Base-by-base conservation (phyloP, 1,140 invertebrate species). In the Paralvinella palmiformis region DNA sequence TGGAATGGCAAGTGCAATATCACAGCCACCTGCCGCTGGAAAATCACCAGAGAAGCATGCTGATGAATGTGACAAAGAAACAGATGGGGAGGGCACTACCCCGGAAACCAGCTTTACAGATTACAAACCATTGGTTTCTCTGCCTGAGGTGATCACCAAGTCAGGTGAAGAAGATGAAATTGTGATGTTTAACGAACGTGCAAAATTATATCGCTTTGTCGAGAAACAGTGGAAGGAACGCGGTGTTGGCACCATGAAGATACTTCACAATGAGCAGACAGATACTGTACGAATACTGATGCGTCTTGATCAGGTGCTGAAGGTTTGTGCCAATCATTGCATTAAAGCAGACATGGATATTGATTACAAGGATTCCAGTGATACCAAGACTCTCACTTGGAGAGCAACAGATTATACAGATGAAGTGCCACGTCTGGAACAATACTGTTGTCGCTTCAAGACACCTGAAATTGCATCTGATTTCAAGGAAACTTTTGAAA, bases 91-190 rank as follows among this genome's bases (percentile, higher is more conserved):
- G n/a, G n/a, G n/a, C n/a, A n/a, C n/a, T n/a, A n/a, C n/a, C n/a
- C n/a, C n/a, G n/a, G n/a, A n/a, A n/a, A n/a, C n/a, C n/a, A n/a
- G n/a, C n/a, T n/a, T n/a, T n/a, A n/a, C n/a, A n/a, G n/a, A n/a
- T n/a, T n/a, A n/a, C n/a, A n/a, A 91, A 72, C 91, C 92, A 1
- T 86, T 94, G 13, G 88, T 95, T 65, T 87, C 89, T 0, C 79
- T 95, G 32, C 91, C 91, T 0, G 91, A 88, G 29, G 71, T 73
- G 31, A 85, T 92, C 1, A 84, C 87, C 65, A 87, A 83, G 29
- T 92, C 91, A 1, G 91, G 91, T 1, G 91, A 94, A 80, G 91
- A 94, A 79, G 84, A 88, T 68, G 90, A 93, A 79, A 81, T 80
- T 2, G 81, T 88, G 70, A 77, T 92, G 48, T 84, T 81, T 69